These are phyloP conservation scores for Meleagris gallopavo DNA, from an alignment of 2,113 vertebrate genomes.

Conservation along the genomic window DNA sequence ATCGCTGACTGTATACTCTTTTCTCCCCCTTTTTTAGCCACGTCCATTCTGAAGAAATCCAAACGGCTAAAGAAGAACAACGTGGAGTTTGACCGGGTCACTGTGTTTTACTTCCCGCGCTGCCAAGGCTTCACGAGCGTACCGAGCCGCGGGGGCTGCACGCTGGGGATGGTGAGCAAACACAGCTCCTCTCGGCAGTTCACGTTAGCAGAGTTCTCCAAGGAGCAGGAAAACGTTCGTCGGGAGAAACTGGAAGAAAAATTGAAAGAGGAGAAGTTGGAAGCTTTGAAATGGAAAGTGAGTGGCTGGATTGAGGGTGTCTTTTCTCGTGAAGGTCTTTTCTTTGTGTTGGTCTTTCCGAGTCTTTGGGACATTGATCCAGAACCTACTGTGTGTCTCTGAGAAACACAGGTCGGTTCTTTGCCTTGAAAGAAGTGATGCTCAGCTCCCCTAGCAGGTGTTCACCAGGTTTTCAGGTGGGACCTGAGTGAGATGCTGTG, in stretches of 20 bases:
- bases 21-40: conserved; percentile 75
- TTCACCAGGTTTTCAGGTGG: not conserved
- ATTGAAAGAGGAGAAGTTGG: conserved; percentile 91
- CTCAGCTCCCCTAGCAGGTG: not conserved
- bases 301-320: not conserved
- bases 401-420: not conserved
- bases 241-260: conserved; percentile 86
- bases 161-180: conserved; percentile 91
- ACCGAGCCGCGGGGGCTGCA: conserved; percentile 93
- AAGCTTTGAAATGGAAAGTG: conserved; percentile 87
- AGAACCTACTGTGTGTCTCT: not conserved
- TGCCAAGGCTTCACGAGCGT: conserved; percentile 98
- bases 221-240: conserved; percentile 85
- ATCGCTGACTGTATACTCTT: not conserved
- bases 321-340: rapidly evolving
- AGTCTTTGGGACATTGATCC: rapidly evolving
- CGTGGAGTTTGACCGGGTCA: conserved; percentile 91
- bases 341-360: not conserved
- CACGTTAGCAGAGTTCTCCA: conserved; percentile 88
- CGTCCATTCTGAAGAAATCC: conserved; percentile 91
- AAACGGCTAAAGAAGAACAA: conserved; percentile 83
- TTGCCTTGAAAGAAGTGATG: not conserved
- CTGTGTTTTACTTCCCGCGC: conserved; percentile 94
- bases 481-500: not conserved
- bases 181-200: conserved; percentile 86